Evolutionary conservation across 2,113 vertebrate genomes (phyloP).

Genomic region (Enhydra lutris): DNA sequence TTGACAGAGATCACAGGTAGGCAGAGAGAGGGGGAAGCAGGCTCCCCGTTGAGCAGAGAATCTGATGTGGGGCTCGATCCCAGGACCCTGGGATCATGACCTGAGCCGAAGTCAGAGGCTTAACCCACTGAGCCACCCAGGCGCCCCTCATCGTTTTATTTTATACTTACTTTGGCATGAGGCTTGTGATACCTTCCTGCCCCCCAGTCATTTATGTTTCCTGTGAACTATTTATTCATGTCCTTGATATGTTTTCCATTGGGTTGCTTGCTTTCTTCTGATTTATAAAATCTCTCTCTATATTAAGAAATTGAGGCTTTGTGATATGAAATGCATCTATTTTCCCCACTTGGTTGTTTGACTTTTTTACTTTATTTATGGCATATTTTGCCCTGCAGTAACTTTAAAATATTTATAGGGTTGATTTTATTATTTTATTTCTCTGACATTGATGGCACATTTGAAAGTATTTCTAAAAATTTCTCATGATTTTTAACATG

Average conservation of each 20-base stretch:
- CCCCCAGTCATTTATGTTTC: neutral
- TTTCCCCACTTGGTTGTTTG: neutral
- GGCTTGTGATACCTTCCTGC: neutral
- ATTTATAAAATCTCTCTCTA: neutral
- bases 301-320: neutral
- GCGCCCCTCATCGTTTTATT: neutral
- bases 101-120: no score
- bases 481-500: neutral
- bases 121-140: no score
- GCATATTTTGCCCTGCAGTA: neutral
- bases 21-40: no score
- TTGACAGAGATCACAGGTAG: no score
- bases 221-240: neutral
- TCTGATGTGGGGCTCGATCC: no score
- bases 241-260: neutral
- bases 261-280: neutral
- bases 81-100: no score
- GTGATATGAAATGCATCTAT: neutral
- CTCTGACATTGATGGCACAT: neutral
- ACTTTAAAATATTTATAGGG: neutral
- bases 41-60: no score
- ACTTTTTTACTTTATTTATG: neutral
- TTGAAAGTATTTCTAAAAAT: neutral
- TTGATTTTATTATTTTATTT: neutral
- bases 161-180: neutral